Percentiles rank a stretch among this genome's conserved stretches.
Evolutionary conservation across 2,797 vertebrate species (phyloP).

Genomic region (Acipenser transmontanus): DNA sequence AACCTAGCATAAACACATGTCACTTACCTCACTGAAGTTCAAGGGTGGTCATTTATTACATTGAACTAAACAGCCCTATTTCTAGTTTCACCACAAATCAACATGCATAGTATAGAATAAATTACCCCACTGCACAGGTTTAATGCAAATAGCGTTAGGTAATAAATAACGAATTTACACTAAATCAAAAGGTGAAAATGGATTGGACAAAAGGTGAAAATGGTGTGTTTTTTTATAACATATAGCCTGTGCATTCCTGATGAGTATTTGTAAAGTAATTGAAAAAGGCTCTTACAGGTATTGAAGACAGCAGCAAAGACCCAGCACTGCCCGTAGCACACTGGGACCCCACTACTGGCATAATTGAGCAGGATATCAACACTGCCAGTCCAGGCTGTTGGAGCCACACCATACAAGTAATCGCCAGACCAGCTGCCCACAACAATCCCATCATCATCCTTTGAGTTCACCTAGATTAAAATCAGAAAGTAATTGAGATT

Average conservation of each 20-base stretch:
- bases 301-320: conserved; percentile 94
- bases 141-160: too few species aligned
- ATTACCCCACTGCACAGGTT: too few species aligned
- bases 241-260: not conserved
- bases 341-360: conserved; percentile 54
- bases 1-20: too few species aligned
- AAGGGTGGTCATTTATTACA: too few species aligned
- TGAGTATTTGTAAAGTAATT: not conserved
- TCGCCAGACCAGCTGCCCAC: conserved; percentile 82
- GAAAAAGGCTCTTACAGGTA: conserved; percentile 70
- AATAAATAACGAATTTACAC: too few species aligned
- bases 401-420: conserved; percentile 77
- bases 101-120: too few species aligned
- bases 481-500: too few species aligned
- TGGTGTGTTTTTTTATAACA: not conserved
- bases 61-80: too few species aligned
- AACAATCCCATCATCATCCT: conserved; percentile 81
- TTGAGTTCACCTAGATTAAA: conserved; percentile 73
- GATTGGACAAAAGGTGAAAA: not conserved
- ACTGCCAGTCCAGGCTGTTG: conserved; percentile 92
- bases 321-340: conserved; percentile 91
- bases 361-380: conserved; percentile 85
- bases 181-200: not conserved
- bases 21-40: too few species aligned
- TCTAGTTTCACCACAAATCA: too few species aligned